A percentile compares a stretch with the other conserved stretches of the same genome.
These are phyloP conservation scores for Aplodontia rufa DNA, from an alignment of 2,113 vertebrate species.

Conservation along the genomic window DNA sequence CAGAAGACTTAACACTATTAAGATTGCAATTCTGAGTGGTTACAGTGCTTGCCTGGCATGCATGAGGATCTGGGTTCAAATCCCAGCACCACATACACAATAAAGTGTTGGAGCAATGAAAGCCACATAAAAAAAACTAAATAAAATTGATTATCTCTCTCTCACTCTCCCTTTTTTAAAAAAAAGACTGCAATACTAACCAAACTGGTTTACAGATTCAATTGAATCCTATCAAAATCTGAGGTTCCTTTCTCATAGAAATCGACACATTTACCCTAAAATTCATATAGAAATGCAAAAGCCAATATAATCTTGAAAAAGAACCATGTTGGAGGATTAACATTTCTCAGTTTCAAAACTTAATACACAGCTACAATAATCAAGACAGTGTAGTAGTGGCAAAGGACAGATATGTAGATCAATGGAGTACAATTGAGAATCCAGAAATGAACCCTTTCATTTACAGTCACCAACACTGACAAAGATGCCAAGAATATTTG, in stretches of 20 bases:
- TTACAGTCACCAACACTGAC: background rate
- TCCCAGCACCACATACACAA: too few relatives aligned
- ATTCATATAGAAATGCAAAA: conserved; percentile 28
- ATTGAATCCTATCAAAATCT: conserved; percentile 29
- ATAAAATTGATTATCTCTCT: too few relatives aligned
- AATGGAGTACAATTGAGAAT: background rate
- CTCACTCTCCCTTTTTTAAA: too few relatives aligned
- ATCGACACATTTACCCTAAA: conserved; percentile 16
- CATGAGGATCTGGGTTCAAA: too few relatives aligned
- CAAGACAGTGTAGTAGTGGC: background rate
- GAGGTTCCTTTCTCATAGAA: background rate
- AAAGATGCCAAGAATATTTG: conserved; percentile 7
- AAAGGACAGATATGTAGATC: background rate
- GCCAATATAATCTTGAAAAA: conserved; percentile 44
- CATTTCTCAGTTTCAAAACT: conserved; percentile 33
- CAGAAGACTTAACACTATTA: conserved; percentile 6
- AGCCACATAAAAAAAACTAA: too few relatives aligned
- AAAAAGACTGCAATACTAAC: background rate
- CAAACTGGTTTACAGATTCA: background rate
- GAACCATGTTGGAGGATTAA: background rate
- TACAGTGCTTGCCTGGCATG: too few relatives aligned
- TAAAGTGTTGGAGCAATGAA: too few relatives aligned
- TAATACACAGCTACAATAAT: background rate
- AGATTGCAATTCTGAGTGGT: too few relatives aligned
- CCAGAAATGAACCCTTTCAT: background rate